Base-by-base conservation (phyloP, 1,140 invertebrate species). In the Tetramorium simillimum region DNA sequence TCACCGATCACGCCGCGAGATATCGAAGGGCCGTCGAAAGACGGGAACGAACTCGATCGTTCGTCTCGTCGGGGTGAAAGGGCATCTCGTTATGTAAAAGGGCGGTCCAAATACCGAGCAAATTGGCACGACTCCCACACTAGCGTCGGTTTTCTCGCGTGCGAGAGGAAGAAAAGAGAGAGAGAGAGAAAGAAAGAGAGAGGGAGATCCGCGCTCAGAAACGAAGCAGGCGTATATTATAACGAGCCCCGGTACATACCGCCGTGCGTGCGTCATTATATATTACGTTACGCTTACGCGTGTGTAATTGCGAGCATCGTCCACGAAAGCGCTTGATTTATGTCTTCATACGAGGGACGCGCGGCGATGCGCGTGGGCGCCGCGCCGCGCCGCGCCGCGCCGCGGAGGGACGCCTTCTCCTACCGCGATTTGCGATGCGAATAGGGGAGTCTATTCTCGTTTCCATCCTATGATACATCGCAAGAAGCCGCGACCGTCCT, bases 241-340 rank as follows among this genome's bases (percentile, higher is more conserved):
- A 94, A 94, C 93, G 93, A 94, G 92, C 88, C 88, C 60, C 53
- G 77, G 72, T 73, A 88, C 85, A 88, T 89, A 91, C 89, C 78
- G 86, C 84, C 78, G 78, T 89, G 86, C 91, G 85, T 86, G 89
- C 89, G 87, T 91, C 88, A 88, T 93, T 93, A 94, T 94, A 94
- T 92, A 93, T 94, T 93, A 92, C 91, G 91, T 93, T 92, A 93
- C 90, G 92, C 90, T 92, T 92, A 93, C 91, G 91, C 91, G 92
- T 94, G 88, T 93, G 93, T 94, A 94, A 95, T 95, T 95, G 94
- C 93, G 93, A 94, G 93, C 92, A 94, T 93, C 93, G 91, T 94
- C 91, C 92, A 93, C 92, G 92, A 93, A 94, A 93, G 92, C 92
- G 86, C 91, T 93, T 95, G 94, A 95, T 95, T 95, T 95, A 95